Base-by-base conservation (phyloP, 64 coral and sea anemone species). In the Orbicella faveolata region DNA sequence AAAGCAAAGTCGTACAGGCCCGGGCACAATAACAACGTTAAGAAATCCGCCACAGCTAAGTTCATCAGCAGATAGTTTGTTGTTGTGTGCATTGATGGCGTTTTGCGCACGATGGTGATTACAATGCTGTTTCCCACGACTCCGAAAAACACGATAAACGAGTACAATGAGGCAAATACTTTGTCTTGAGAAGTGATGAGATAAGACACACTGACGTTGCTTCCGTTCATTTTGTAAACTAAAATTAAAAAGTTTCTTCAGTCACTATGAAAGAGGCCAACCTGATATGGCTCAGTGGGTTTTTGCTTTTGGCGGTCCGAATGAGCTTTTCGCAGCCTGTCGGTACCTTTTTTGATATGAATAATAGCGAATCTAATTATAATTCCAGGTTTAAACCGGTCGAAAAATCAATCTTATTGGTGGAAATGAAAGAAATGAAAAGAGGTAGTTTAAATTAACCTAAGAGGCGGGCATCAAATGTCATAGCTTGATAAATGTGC, bases 11-110 rank as follows among this genome's bases (percentile, higher is more conserved):
- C 79, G 52, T 81, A 81, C 13, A 81, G 34, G 17, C 54, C 79
- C 3, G 79, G 79, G 17, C 79, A 81, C 15, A 78, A 55, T 30
- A 90, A 6, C 41, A 90, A 73, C 13, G 88, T 90, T 59, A 90
- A n/a, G 2, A 90, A 61, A 34, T 90, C 88, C 1, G 76, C 88
- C 4, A 90, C 63, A 44, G 88, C 88, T 33, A 90, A 52, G 78
- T 90, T 90, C 34, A 34, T 41, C 52, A 90, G 44, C 3, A 90
- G 68, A 36, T 82, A 82, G 78, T 90, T 83, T 17, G 78, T 83
- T 65, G 88, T 90, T 5, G 78, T 90, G 44, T 82, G 76, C 77
- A 90, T 83, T 3, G 88, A 48, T 81, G 36, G 76, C 4, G 68
- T 83, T 61, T 78, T 76, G 9, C 63, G 9, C 17, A 90, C 78